These are phyloP conservation scores for Ceraclea dissimilis DNA, from an alignment of 2,888 invertebrate genomes.

Conservation along the genomic window DNA sequence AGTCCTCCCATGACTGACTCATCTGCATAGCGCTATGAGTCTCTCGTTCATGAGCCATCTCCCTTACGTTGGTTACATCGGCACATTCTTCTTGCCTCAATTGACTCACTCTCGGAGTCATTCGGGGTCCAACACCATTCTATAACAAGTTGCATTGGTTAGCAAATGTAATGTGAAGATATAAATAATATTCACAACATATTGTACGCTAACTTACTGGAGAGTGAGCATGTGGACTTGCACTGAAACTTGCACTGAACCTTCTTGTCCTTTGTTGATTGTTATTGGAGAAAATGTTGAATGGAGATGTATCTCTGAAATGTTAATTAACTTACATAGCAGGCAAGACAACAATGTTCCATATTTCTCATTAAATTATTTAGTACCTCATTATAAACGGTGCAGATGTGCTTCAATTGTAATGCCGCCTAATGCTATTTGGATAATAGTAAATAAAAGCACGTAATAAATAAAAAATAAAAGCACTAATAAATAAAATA, in stretches of 20 bases:
- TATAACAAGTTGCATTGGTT: constrained; percentile 28
- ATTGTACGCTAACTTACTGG: constrained; percentile 23
- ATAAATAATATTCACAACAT: too few relatives aligned
- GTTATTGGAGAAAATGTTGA: constrained; percentile 61
- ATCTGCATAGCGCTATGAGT: constrained; percentile 88
- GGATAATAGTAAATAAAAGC: too few relatives aligned
- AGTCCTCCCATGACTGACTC: constrained; percentile 91
- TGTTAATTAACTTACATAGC: not conserved
- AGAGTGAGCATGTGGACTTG: constrained; percentile 46
- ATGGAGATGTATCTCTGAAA: constrained; percentile 63
- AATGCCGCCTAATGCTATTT: too few relatives aligned
- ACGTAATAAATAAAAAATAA: too few relatives aligned
- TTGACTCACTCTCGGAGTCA: constrained; percentile 82
- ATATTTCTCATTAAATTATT: too few relatives aligned
- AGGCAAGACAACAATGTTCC: too few relatives aligned
- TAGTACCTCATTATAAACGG: too few relatives aligned
- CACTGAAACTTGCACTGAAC: constrained; percentile 84
- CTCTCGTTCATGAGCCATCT: constrained; percentile 87
- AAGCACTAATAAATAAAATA: too few relatives aligned
- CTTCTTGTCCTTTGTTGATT: constrained; percentile 68
- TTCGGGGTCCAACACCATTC: constrained; percentile 54
- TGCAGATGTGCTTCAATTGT: too few relatives aligned
- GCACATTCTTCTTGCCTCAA: constrained; percentile 83
- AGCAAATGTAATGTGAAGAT: too few relatives aligned
- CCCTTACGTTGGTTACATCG: constrained; percentile 71